A percentile compares a stretch with the other conserved stretches of the same genome.
These are phyloP conservation scores for Sprattus sprattus DNA, from an alignment of 2,113 vertebrate genomes.

Conservation along the genomic window DNA sequence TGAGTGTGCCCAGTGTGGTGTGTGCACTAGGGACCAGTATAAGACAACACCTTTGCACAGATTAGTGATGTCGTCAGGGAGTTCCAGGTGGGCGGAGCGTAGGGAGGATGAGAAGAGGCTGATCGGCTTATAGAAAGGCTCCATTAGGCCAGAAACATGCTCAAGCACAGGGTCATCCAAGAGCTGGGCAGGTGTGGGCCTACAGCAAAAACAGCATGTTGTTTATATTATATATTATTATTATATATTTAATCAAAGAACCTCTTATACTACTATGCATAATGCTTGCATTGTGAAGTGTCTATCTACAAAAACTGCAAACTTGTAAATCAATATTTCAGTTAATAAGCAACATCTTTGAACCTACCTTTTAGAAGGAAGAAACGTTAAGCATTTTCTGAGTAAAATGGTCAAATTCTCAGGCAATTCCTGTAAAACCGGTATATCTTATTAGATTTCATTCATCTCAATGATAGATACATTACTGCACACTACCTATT, in stretches of 20 bases:
- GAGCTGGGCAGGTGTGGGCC: constrained; percentile 82
- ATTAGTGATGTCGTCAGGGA: constrained; percentile 90
- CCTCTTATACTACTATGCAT: neutral
- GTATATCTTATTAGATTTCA: neutral
- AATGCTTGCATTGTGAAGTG: neutral
- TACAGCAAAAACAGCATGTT: constrained; percentile 46
- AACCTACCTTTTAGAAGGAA: constrained; percentile 85
- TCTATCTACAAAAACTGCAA: neutral
- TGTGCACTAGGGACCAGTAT: no score
- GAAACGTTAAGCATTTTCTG: constrained; percentile 91
- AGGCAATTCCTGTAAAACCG: constrained; percentile 77
- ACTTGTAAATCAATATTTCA: neutral
- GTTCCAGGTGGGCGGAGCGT: constrained; percentile 85
- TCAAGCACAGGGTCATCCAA: constrained; percentile 79
- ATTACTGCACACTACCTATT: no score
- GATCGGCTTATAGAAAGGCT: constrained; percentile 78
- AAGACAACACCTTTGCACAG: constrained; percentile 84
- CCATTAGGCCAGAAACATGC: constrained; percentile 76
- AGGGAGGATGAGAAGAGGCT: constrained; percentile 88
- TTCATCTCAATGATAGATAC: no score
- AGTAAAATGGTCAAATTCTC: constrained; percentile 79
- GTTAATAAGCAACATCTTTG: neutral
- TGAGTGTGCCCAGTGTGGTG: no score
- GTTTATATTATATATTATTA: neutral
- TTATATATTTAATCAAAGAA: neutral